Evolutionary conservation across 2,888 invertebrate species (phyloP), one percentile per base, ranked within the genome.

Genomic region (Dryocosmus kuriphilus): DNA sequence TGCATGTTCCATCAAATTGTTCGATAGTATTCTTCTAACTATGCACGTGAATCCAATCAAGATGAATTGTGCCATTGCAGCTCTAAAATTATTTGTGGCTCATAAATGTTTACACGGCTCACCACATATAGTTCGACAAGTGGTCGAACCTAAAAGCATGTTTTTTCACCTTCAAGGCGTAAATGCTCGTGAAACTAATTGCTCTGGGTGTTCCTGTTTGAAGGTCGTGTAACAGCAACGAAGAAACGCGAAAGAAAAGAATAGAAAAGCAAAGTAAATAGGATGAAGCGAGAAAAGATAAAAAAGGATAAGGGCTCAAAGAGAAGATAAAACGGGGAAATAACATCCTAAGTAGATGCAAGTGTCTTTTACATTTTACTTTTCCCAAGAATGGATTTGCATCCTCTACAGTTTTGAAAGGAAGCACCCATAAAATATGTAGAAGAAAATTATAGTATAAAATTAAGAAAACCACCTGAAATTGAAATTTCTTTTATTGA

Each of bases 301-400:
- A 51, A 51, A 51, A 51, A 51, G 51, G n/a, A n/a, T n/a, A 51
- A n/a, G 51, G 51, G 51, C n/a, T 51, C n/a, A 51, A 51, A 51
- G 51, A 8, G 51, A n/a, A n/a, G 51, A n/a, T n/a, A 51, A 51
- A 51, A 51, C n/a, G 51, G 2, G n/a, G 51, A 51, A 51, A 51
- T n/a, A 51, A 51, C n/a, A 51, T 51, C 51, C 9, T n/a, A n/a
- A 51, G n/a, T 51, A n/a, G 7, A 51, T 51, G 6, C n/a, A 51
- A 51, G 51, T 51, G 51, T 0, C n/a, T 51, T n/a, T 51, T 2
- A 51, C n/a, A n/a, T 51, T 51, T 51, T 2, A 51, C n/a, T 51
- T 51, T 51, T n/a, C 2, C n/a, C 8, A 8, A n/a, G n/a, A n/a
- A 51, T n/a, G n/a, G n/a, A n/a, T 51, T 51, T n/a, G 51, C 51